Percentiles rank a stretch among this genome's conserved stretches.
phyloP scores from a whole-genome alignment of 2,797 vertebrate species.

The Chelon labrosus region DNA sequence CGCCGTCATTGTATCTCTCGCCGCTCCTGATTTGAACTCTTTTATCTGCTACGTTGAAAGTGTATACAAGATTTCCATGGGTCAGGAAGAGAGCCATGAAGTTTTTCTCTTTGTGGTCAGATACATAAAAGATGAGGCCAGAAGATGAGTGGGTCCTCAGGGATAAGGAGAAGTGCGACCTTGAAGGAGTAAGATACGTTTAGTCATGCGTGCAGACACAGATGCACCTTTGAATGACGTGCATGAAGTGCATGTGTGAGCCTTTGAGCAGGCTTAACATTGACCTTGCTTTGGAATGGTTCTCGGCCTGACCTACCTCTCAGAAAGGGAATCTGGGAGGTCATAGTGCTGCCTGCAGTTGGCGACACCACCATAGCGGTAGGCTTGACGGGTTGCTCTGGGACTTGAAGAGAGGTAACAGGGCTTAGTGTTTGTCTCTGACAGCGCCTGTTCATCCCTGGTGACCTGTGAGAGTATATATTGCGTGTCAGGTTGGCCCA shows the following conservation, averaged over 20 bases:
- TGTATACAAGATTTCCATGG: conserved; percentile 90
- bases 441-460: conserved; percentile 80
- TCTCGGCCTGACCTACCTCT: conserved; percentile 82
- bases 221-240: background rate
- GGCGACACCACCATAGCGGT: conserved; percentile 90
- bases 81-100: conserved; percentile 92
- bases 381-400: conserved; percentile 80
- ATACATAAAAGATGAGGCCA: conserved; percentile 93
- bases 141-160: conserved; percentile 91
- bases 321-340: conserved; percentile 85
- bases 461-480: conserved; percentile 79
- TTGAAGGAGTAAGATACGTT: conserved; percentile 62
- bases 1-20: conserved; percentile 91
- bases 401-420: conserved; percentile 88
- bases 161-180: conserved; percentile 92
- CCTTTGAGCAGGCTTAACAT: conserved; percentile 15
- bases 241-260: background rate
- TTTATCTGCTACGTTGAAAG: conserved; percentile 88
- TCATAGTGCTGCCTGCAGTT: conserved; percentile 93
- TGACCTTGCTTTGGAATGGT: conserved; percentile 9
- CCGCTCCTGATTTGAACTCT: conserved; percentile 90
- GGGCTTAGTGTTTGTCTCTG: conserved; percentile 68
- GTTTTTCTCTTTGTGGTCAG: conserved; percentile 88
- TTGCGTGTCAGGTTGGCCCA: background rate
- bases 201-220: conserved; percentile 23